Percentiles rank a stretch among this genome's conserved stretches.
phyloP scores from a whole-genome alignment of 2,888 invertebrate species.

The Caenorhabditis wallacei region DNA sequence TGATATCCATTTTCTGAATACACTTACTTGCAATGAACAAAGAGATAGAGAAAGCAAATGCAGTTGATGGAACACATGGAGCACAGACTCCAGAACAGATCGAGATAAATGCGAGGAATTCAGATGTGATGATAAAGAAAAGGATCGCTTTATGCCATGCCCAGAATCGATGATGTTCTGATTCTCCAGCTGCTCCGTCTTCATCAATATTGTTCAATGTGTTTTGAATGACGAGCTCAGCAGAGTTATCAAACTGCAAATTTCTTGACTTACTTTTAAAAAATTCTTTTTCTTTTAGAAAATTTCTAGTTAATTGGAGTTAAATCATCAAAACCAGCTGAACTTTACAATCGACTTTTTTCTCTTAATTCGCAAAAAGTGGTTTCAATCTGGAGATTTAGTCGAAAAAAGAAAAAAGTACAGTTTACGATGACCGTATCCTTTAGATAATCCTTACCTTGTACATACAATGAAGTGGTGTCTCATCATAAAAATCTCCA shows the following conservation, averaged over 20 bases:
- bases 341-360: background rate
- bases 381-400: constrained; percentile 20
- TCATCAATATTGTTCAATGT: constrained; percentile 81
- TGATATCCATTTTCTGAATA: background rate
- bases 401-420: constrained; percentile 33
- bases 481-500: constrained; percentile 82
- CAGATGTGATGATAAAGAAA: constrained; percentile 81
- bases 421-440: constrained; percentile 26
- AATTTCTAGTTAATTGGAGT: no score
- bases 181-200: constrained; percentile 82
- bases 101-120: constrained; percentile 79
- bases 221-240: constrained; percentile 82
- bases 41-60: constrained; percentile 81
- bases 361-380: background rate
- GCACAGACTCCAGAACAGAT: constrained; percentile 82
- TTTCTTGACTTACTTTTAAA: background rate
- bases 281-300: no score
- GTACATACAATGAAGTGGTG: constrained; percentile 82
- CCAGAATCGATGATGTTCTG: constrained; percentile 82
- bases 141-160: constrained; percentile 82
- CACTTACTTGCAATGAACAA: constrained; percentile 80
- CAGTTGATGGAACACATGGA: constrained; percentile 79
- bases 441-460: constrained; percentile 69
- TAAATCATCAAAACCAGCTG: no score
- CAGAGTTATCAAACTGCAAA: constrained; percentile 81